phyloP scores from a whole-genome alignment of 1,140 invertebrate genomes.

The Heterodera schachtii region DNA sequence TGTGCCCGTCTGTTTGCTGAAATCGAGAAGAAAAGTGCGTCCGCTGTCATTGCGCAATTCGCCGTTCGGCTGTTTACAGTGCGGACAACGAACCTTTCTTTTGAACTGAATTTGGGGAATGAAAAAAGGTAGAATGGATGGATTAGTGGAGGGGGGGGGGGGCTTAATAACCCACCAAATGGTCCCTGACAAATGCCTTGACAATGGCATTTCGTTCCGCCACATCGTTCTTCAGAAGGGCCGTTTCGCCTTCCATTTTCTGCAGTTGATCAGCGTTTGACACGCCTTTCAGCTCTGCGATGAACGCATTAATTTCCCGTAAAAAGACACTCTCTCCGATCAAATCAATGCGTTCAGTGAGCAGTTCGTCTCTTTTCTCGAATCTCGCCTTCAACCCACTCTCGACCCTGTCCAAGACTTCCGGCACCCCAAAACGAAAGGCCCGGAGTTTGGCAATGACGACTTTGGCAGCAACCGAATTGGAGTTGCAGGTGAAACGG shows the following conservation, averaged over 20 bases:
- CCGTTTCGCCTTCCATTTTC: not conserved
- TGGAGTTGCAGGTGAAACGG: constrained; percentile 60
- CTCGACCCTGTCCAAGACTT: constrained; percentile 60
- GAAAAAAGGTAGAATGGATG: too few species aligned
- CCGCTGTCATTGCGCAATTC: constrained; percentile 53
- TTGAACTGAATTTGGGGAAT: constrained; percentile 51
- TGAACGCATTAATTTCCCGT: constrained; percentile 22
- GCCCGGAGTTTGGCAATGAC: constrained; percentile 77
- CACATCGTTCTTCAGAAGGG: constrained; percentile 26
- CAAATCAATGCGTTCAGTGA: constrained; percentile 32
- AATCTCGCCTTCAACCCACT: constrained; percentile 16
- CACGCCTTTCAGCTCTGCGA: constrained; percentile 15
- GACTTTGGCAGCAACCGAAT: constrained; percentile 64
- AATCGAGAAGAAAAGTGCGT: constrained; percentile 57
- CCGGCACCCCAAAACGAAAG: constrained; percentile 76
- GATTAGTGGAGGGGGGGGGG: too few species aligned
- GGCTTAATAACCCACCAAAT: constrained; percentile 45
- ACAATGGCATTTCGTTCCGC: constrained; percentile 23
- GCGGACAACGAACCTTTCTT: constrained; percentile 51
- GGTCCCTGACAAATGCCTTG: constrained; percentile 34
- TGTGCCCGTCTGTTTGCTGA: constrained; percentile 33
- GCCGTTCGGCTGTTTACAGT: constrained; percentile 59
- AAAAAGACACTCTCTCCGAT: constrained; percentile 33
- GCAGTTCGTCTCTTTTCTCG: constrained; percentile 11
- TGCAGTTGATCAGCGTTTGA: not conserved